These are phyloP conservation scores for Dufourea novaeangliae DNA, from an alignment of 1,140 invertebrate species.

Conservation along the genomic window DNA sequence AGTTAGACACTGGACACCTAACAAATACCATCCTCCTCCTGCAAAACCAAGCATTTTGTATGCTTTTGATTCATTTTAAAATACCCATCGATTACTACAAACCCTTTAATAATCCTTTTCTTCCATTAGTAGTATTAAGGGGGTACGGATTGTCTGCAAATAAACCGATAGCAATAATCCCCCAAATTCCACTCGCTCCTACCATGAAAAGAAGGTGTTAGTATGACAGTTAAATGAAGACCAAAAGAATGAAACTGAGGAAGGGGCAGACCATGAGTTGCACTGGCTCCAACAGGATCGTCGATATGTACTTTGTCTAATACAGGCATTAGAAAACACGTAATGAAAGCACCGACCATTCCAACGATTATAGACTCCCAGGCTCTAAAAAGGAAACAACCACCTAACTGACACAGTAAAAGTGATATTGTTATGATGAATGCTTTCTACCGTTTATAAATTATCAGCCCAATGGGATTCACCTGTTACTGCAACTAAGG, in stretches of 20 bases:
- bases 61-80: neutral
- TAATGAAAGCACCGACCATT: constrained; percentile 88
- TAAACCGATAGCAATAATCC: constrained; percentile 92
- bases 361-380: constrained; percentile 94
- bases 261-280: constrained; percentile 89
- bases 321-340: constrained; percentile 86
- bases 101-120: constrained; percentile 91
- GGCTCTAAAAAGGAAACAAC: constrained; percentile 92
- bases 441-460: neutral
- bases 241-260: neutral
- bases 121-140: constrained; percentile 88
- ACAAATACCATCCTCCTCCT: constrained; percentile 93
- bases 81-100: neutral
- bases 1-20: constrained; percentile 90
- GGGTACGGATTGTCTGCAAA: constrained; percentile 94
- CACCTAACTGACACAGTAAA: constrained; percentile 82
- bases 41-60: constrained; percentile 60
- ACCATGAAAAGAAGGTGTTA: constrained; percentile 20
- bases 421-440: neutral
- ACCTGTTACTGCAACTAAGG: constrained; percentile 94
- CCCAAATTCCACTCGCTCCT: constrained; percentile 84
- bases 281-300: constrained; percentile 94
- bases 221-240: neutral
- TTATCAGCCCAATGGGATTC: neutral
- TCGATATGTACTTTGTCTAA: constrained; percentile 91